Evolutionary conservation across 2,888 invertebrate genomes (phyloP).

Genomic region (Lymantria dispar): DNA sequence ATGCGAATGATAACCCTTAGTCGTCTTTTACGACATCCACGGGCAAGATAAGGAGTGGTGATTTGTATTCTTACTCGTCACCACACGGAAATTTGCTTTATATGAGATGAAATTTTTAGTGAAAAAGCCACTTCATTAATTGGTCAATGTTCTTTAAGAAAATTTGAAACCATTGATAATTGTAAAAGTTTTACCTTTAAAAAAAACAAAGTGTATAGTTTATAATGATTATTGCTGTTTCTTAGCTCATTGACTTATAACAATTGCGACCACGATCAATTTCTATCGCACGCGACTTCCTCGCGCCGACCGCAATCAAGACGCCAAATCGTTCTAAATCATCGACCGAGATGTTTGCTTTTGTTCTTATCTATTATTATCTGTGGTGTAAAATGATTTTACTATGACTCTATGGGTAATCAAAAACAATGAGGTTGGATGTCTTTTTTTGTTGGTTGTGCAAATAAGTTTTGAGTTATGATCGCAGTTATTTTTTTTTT

Average conservation of each 20-base stretch:
- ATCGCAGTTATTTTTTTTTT: no score
- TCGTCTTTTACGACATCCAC: no score
- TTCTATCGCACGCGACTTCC: slow-evolving; percentile 66
- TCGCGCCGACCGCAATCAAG: slow-evolving; percentile 41
- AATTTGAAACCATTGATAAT: neutral
- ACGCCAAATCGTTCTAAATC: slow-evolving; percentile 36
- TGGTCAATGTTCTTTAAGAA: no score
- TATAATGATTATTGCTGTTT: slow-evolving; percentile 8
- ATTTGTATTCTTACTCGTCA: no score
- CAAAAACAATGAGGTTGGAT: slow-evolving; percentile 5
- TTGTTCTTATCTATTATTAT: slow-evolving; percentile 37
- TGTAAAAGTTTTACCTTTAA: neutral
- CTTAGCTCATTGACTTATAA: slow-evolving; percentile 39
- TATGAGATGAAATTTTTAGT: no score
- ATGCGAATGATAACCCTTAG: no score
- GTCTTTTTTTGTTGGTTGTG: neutral
- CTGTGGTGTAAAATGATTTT: slow-evolving; percentile 35
- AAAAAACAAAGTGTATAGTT: neutral
- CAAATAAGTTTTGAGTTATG: neutral
- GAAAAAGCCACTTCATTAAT: no score
- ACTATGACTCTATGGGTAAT: slow-evolving; percentile 27
- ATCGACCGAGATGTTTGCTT: slow-evolving; percentile 37
- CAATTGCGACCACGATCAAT: slow-evolving; percentile 44
- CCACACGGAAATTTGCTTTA: no score
- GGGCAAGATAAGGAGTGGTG: no score